phyloP scores from a whole-genome alignment of 1,140 invertebrate species.

The Euwallacea fornicatus region DNA sequence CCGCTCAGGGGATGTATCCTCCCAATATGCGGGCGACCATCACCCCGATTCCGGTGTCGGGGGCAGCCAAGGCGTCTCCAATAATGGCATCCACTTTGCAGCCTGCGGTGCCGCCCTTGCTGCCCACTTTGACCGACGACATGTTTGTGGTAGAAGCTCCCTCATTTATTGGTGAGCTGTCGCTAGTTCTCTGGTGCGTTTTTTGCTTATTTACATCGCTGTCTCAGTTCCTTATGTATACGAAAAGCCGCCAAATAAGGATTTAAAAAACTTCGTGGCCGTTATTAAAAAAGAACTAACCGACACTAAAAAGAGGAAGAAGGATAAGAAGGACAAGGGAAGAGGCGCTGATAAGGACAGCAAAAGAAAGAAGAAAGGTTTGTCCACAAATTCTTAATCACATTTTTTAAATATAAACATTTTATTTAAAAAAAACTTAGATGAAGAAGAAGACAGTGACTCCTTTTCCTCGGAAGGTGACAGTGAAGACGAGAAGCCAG shows the following conservation, averaged over 20 bases:
- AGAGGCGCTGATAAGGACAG: constrained; percentile 46
- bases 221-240: constrained; percentile 79
- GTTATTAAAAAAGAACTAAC: constrained; percentile 61
- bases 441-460: constrained; percentile 19
- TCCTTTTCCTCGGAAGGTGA: constrained; percentile 38
- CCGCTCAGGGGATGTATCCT: constrained; percentile 62
- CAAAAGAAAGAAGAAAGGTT: constrained; percentile 52
- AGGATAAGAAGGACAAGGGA: constrained; percentile 46
- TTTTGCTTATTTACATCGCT: background rate
- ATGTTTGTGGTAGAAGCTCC: constrained; percentile 90
- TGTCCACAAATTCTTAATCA: background rate
- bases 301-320: constrained; percentile 51
- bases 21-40: constrained; percentile 62
- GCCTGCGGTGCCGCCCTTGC: constrained; percentile 65
- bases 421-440: constrained; percentile 14
- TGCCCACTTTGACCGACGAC: constrained; percentile 81
- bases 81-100: constrained; percentile 43
- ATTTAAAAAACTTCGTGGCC: constrained; percentile 74
- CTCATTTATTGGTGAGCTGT: constrained; percentile 68
- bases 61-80: constrained; percentile 25
- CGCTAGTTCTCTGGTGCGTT: background rate
- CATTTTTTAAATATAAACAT: background rate
- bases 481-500: constrained; percentile 50
- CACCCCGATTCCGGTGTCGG: constrained; percentile 56
- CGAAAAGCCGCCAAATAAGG: constrained; percentile 80